A percentile compares a stretch with the other conserved stretches of the same genome.
Evolutionary conservation across 2,888 invertebrate genomes (phyloP).

Genomic region (Cantharis rufa): DNA sequence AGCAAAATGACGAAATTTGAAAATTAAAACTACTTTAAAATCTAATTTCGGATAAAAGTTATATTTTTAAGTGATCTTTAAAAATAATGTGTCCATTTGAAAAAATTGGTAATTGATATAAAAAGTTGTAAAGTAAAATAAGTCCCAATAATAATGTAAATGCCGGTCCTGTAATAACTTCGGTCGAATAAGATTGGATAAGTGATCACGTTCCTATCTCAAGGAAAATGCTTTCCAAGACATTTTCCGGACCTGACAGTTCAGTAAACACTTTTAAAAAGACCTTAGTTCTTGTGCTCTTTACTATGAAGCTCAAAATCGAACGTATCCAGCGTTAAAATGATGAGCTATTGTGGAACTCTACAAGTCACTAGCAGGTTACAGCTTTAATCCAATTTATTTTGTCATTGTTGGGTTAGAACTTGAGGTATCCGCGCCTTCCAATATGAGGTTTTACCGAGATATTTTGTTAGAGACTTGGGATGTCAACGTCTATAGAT

Average conservation of each 20-base stretch:
- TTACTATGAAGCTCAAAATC: slow-evolving; percentile 36
- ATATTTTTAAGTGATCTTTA: neutral
- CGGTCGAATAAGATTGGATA: slow-evolving; percentile 51
- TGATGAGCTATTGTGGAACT: slow-evolving; percentile 57
- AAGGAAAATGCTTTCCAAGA: slow-evolving; percentile 54
- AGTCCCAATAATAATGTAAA: slow-evolving; percentile 8
- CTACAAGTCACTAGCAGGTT: slow-evolving; percentile 55
- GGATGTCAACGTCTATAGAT: slow-evolving; percentile 5
- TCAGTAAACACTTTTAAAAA: slow-evolving; percentile 55
- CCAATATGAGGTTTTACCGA: slow-evolving; percentile 28
- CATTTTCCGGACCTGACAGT: slow-evolving; percentile 56
- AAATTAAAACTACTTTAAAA: no score
- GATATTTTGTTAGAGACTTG: slow-evolving; percentile 24
- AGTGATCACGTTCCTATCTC: slow-evolving; percentile 51
- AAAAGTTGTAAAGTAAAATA: slow-evolving; percentile 2
- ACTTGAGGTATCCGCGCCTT: slow-evolving; percentile 44
- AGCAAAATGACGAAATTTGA: no score
- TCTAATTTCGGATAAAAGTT: neutral
- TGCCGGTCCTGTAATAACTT: slow-evolving; percentile 27
- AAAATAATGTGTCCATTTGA: neutral
- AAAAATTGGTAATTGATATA: neutral
- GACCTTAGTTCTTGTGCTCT: slow-evolving; percentile 38
- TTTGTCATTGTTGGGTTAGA: slow-evolving; percentile 57
- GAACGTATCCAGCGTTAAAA: slow-evolving; percentile 39
- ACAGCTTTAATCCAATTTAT: slow-evolving; percentile 58